These are phyloP conservation scores for Chlorodrepanis virens DNA, from an alignment of 2,113 vertebrate species.

Conservation along the genomic window DNA sequence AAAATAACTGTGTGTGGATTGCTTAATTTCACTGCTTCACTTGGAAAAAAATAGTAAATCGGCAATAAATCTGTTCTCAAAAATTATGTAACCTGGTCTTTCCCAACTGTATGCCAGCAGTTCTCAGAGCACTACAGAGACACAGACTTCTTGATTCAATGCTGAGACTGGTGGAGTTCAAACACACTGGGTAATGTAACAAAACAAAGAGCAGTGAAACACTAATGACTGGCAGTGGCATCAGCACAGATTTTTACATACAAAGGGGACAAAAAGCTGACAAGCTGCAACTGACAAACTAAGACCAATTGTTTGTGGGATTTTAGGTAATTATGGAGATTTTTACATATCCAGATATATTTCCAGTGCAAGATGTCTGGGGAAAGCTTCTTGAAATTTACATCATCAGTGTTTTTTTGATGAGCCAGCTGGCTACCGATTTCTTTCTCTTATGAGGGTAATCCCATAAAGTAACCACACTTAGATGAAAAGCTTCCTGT, in stretches of 20 bases:
- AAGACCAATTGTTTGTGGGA: background rate
- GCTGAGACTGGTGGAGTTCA: background rate
- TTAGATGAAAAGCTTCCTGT: background rate
- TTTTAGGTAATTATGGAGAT: background rate
- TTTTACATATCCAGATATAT: background rate
- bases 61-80: background rate
- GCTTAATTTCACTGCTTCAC: background rate
- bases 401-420: background rate
- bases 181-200: background rate
- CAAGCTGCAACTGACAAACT: background rate
- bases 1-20: background rate
- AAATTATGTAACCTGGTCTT: conserved; percentile 29
- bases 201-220: conserved; percentile 25
- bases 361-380: background rate
- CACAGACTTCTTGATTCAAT: conserved; percentile 44
- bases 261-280: background rate
- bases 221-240: background rate
- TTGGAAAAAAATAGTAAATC: background rate
- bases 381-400: background rate
- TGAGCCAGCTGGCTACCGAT: background rate
- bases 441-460: background rate
- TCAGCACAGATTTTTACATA: background rate
- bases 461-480: background rate
- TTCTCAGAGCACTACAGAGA: conserved; percentile 23
- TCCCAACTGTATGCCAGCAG: conserved; percentile 39